Conservation (phyloP, 2,797 vertebrate species). For the Anolis apletophallus region DNA sequence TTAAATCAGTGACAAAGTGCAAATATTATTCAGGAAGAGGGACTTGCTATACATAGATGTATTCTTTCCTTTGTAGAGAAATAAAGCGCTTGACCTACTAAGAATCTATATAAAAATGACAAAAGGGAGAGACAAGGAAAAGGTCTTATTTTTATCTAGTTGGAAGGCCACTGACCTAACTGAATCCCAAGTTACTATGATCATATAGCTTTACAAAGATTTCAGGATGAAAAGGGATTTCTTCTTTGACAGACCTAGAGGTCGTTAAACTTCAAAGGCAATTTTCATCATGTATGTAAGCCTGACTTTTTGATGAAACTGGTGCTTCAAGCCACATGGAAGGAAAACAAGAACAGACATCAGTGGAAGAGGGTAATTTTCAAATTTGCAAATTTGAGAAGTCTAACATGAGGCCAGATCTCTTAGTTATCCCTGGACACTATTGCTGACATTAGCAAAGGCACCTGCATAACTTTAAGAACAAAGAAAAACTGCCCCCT, state of each 20-base stretch:
- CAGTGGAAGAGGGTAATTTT: constrained; percentile 5
- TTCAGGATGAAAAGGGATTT: constrained; percentile 53
- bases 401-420: background rate
- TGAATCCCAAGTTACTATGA: constrained; percentile 65
- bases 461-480: too few relatives aligned
- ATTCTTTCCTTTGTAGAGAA: constrained; percentile 63
- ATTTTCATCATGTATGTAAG: constrained; percentile 23
- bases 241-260: constrained; percentile 50
- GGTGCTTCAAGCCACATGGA: constrained; percentile 22
- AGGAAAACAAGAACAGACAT: constrained; percentile 27
- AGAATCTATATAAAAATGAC: constrained; percentile 61
- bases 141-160: constrained; percentile 63
- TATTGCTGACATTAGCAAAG: too few relatives aligned
- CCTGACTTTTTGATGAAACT: constrained; percentile 30
- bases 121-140: constrained; percentile 16
- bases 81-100: constrained; percentile 60
- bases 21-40: constrained; percentile 55
- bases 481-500: too few relatives aligned
- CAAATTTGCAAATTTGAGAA: constrained; percentile 15
- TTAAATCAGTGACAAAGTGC: constrained; percentile 51
- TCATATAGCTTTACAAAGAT: constrained; percentile 66
- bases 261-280: constrained; percentile 48
- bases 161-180: constrained; percentile 55
- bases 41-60: constrained; percentile 59
- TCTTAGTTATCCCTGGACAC: background rate